These are phyloP conservation scores for Hippocampus barbouri DNA, from an alignment of 2,113 vertebrate species.

Conservation along the genomic window DNA sequence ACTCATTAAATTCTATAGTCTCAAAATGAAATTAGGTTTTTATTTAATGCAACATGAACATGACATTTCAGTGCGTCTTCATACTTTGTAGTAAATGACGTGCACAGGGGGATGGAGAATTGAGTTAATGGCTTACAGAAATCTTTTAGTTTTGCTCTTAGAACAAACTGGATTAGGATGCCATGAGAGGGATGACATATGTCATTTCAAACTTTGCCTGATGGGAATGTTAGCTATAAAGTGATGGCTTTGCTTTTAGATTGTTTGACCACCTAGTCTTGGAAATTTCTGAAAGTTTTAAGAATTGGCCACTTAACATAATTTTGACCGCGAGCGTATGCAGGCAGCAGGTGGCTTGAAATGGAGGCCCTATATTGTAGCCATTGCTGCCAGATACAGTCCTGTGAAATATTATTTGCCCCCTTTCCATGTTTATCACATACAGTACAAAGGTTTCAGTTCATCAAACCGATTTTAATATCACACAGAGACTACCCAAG, in stretches of 20 bases:
- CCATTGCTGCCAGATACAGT: no score
- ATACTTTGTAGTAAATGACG: constrained; percentile 13
- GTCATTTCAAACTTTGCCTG: constrained; percentile 55
- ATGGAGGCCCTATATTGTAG: neutral
- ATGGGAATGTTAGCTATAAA: constrained; percentile 30
- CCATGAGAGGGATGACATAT: constrained; percentile 34
- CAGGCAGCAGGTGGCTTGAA: constrained; percentile 14
- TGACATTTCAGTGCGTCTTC: constrained; percentile 30
- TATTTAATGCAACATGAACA: constrained; percentile 25
- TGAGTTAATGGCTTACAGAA: constrained; percentile 31
- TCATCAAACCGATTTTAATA: no score
- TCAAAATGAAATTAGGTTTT: constrained; percentile 26
- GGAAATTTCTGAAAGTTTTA: neutral
- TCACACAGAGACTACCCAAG: no score
- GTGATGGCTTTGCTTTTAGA: constrained; percentile 5
- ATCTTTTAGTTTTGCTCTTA: constrained; percentile 44
- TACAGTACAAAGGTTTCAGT: no score
- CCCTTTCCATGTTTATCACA: no score
- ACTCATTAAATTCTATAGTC: neutral
- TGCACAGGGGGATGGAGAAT: constrained; percentile 13
- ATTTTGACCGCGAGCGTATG: constrained; percentile 36
- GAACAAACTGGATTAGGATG: constrained; percentile 30
- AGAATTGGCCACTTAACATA: constrained; percentile 31
- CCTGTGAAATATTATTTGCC: no score
- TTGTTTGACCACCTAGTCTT: neutral